Base-by-base conservation (phyloP, 2,888 invertebrate species). In the Itoplectis maculator region DNA sequence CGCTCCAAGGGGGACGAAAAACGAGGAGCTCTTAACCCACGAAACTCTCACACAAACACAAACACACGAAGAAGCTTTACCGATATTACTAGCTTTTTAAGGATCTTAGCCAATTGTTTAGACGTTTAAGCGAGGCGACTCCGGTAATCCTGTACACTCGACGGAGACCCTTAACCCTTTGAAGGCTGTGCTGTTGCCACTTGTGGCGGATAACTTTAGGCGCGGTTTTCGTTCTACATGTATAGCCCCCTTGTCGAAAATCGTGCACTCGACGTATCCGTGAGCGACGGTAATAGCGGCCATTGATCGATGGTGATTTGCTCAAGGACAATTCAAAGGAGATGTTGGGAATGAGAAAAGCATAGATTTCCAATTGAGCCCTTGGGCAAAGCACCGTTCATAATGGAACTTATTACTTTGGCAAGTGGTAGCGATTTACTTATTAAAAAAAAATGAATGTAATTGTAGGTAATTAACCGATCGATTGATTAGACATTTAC, bases 51-150 rank as follows among this genome's bases (percentile, higher is more conserved):
- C 18, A 23, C 15, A 20, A 49, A 51, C 40, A 69, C 29, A 47
- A 35, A 54, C 29, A 82, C 35, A 37, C n/a, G 23, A 73, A 51
- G 13, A 73, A 74, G 78, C 72, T 81, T 78, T 75, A 76, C 47
- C 51, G 79, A 80, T 79, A 77, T 77, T 79, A 80, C 65, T 83
- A 79, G 73, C 70, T 72, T 40, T 59, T 72, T 79, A 80, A 77
- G 56, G 23, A 73, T 56, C 56, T 68, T 82, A 79, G 73, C 45
- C 61, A 82, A 82, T 82, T 82, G 18, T 69, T 70, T 61, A 70
- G 51, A 7, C 20, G 40, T 56, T 47, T 45, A 18, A 45, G 29
- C 37, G 23, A 69, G 63, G 68, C 15, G 23, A 45, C 40, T 69
- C 74, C 49, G 74, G 63, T 47, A 20, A 59, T 77, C 40, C 54